phyloP scores from a whole-genome alignment of 2,113 vertebrate genomes.

The Turnix velox region DNA sequence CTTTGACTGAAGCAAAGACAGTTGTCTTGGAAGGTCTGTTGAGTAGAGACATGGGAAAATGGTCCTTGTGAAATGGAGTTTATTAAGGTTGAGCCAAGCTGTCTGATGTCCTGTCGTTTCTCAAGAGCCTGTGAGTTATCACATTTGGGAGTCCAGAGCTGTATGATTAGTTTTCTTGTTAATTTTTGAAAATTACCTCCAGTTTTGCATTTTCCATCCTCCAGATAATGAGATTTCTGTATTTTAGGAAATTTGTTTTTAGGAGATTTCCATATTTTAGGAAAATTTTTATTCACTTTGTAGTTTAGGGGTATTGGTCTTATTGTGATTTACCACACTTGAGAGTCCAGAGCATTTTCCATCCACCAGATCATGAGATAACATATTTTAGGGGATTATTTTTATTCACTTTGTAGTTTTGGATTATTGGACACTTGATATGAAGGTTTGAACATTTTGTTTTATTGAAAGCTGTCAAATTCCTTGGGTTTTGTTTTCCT shows the following conservation, averaged over 20 bases:
- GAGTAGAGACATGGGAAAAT: no score
- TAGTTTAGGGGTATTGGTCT: no score
- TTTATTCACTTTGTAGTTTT: not conserved
- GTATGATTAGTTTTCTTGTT: fast-evolving
- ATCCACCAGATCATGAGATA: not conserved
- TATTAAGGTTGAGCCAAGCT: not conserved
- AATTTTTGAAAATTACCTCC: not conserved
- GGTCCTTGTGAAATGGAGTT: not conserved
- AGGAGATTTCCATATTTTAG: no score
- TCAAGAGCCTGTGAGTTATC: not conserved
- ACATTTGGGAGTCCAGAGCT: not conserved
- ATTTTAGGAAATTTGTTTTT: not conserved
- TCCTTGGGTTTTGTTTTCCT: not conserved
- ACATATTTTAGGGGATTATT: not conserved
- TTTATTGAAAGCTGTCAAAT: not conserved
- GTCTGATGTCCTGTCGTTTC: not conserved
- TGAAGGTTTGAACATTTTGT: not conserved
- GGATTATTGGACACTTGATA: not conserved
- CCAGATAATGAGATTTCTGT: fast-evolving
- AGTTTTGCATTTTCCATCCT: not conserved
- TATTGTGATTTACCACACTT: no score
- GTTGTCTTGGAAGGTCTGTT: not conserved
- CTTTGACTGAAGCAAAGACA: not conserved
- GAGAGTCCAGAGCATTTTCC: no score
- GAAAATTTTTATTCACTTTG: no score